These are phyloP conservation scores for Clamator glandarius DNA, from an alignment of 2,797 vertebrate species.

Conservation along the genomic window DNA sequence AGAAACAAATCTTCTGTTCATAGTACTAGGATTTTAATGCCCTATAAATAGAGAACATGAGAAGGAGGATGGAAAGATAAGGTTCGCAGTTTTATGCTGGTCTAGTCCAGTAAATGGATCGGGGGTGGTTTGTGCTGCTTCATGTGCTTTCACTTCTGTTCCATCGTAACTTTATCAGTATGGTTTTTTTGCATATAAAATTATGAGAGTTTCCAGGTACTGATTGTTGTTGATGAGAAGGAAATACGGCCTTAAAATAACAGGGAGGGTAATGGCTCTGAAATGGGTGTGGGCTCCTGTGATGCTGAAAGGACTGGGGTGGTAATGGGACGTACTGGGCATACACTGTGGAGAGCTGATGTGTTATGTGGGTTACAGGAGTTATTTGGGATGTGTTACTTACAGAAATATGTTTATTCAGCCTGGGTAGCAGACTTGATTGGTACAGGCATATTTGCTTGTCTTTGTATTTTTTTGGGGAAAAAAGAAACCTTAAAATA, in stretches of 20 bases:
- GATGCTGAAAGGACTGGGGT: background rate
- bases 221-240: background rate
- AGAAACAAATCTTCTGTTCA: background rate
- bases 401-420: background rate
- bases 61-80: background rate
- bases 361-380: background rate
- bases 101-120: background rate
- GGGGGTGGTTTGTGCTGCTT: background rate
- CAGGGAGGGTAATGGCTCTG: background rate
- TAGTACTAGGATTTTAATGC: background rate
- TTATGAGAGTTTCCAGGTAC: background rate
- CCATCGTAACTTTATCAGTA: background rate
- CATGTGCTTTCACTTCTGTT: background rate
- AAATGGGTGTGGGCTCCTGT: background rate
- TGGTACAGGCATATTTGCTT: background rate
- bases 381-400: background rate
- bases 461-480: background rate
- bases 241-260: background rate
- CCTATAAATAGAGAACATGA: background rate
- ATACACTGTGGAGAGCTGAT: background rate
- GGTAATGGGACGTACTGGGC: accelerated
- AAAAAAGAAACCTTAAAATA: background rate
- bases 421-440: background rate
- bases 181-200: background rate
- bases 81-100: background rate